phyloP scores from a whole-genome alignment of 2,113 vertebrate species.

The Notarius lentiginosus region DNA sequence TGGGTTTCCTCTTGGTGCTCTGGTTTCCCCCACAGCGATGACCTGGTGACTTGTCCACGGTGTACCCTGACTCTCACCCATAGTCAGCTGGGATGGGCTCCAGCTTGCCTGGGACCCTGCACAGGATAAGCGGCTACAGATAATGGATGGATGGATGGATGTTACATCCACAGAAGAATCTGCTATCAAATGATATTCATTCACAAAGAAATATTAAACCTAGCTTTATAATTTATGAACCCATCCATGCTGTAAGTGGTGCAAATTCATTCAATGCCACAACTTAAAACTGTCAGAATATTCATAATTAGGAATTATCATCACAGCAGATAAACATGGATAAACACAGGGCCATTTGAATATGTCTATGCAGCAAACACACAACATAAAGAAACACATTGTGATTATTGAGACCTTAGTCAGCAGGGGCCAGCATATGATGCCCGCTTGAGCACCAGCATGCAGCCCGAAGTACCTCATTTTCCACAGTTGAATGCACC shows the following conservation, averaged over 20 bases:
- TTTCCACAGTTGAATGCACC: constrained; percentile 28
- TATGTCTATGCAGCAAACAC: not conserved
- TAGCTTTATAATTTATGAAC: not conserved
- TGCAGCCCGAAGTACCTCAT: constrained; percentile 36
- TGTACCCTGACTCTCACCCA: too few species aligned
- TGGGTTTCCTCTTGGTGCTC: too few species aligned
- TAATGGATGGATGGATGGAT: not conserved
- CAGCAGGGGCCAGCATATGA: constrained; percentile 43
- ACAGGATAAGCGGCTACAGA: too few species aligned
- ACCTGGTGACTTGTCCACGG: too few species aligned
- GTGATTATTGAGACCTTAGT: constrained; percentile 43
- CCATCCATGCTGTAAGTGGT: not conserved
- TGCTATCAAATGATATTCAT: not conserved
- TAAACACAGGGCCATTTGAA: not conserved
- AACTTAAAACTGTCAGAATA: not conserved
- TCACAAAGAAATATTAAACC: not conserved
- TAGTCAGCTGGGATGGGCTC: too few species aligned
- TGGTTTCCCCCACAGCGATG: too few species aligned
- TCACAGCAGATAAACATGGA: not conserved
- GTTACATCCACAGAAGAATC: not conserved
- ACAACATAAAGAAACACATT: constrained; percentile 29
- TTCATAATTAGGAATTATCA: constrained; percentile 2
- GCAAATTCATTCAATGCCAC: not conserved
- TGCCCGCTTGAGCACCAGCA: constrained; percentile 32
- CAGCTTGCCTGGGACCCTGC: too few species aligned